Conservation (phyloP, 2,113 vertebrate genomes). For the Neolamprologus hecqui region DNA sequence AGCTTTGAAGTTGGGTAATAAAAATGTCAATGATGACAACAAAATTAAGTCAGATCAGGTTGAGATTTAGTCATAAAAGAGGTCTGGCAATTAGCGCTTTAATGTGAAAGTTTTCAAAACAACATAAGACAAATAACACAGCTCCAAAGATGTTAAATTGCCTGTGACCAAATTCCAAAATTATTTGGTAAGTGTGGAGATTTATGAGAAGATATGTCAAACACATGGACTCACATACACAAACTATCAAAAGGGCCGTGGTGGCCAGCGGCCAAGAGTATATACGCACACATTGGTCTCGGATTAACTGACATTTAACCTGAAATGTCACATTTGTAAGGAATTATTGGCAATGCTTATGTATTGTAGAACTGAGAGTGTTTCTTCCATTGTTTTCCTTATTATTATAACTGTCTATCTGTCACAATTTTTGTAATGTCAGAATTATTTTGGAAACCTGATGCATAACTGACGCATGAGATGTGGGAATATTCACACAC, state of each 20-base stretch:
- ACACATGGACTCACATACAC: not conserved
- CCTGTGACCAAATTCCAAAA: not conserved
- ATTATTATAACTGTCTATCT: not conserved
- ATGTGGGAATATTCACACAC: not conserved
- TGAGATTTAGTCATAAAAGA: not conserved
- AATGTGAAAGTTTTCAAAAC: not conserved
- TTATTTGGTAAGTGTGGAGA: not conserved
- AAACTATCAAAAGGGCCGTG: not conserved
- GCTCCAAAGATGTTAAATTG: not conserved
- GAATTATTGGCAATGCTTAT: not conserved
- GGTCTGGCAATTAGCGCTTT: not conserved
- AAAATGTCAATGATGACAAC: not conserved
- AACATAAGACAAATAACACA: not conserved
- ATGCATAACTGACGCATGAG: not conserved
- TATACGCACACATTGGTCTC: not conserved
- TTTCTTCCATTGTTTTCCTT: not conserved
- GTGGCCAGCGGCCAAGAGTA: not conserved
- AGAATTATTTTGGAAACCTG: not conserved
- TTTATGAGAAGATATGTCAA: constrained; percentile 9
- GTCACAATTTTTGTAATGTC: not conserved
- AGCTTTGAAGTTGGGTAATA: not conserved
- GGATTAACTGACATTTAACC: not conserved
- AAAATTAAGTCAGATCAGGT: not conserved
- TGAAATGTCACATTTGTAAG: not conserved
- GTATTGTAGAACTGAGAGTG: not conserved